Evolutionary conservation across 2,797 vertebrate species (phyloP), one percentile per base, ranked within the genome.

Genomic region (Oreochromis grahami): DNA sequence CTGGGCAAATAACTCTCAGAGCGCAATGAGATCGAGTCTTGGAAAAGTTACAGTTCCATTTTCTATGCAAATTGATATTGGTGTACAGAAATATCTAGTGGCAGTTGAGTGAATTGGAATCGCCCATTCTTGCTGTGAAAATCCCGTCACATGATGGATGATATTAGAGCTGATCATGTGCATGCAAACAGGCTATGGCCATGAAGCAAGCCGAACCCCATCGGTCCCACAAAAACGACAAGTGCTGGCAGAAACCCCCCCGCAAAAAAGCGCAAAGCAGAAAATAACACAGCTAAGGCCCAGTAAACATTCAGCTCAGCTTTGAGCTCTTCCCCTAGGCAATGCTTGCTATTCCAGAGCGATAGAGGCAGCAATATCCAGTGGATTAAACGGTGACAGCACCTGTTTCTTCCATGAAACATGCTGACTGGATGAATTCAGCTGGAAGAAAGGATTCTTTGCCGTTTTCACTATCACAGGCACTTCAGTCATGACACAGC

Each of bases 61-160:
- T 92, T 82, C 89, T 86, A 92, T 92, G 93, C 92, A 94, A 94
- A 94, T 93, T 92, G 92, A 87, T 90, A 93, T 65, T 83, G 86
- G 89, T 81, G 89, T 51, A 34, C 32, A 82, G 89, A 90, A 89
- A 90, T 83, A 90, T 81, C 63, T 91, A 88, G 74, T 87, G 83
- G 86, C 43, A 24, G 45, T 48, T 29, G 76, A 93, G 77, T 81
- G 90, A 89, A 94, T 86, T 91, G 87, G 86, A 93, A 92, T 87
- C 80, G 24, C 79, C 91, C 88, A 85, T 77, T 90, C 85, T 84
- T 86, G 86, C 90, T 90, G 87, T 84, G 89, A 92, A 91, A 90
- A 94, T 86, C 50, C 85, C 72, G 80, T 90, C 86, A 79, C 72
- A 90, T 89, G 90, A 94, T 89, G 84, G 90, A 94, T 92, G 93